phyloP scores from a whole-genome alignment of 2,113 vertebrate genomes.

The Toxotes chatareus region DNA sequence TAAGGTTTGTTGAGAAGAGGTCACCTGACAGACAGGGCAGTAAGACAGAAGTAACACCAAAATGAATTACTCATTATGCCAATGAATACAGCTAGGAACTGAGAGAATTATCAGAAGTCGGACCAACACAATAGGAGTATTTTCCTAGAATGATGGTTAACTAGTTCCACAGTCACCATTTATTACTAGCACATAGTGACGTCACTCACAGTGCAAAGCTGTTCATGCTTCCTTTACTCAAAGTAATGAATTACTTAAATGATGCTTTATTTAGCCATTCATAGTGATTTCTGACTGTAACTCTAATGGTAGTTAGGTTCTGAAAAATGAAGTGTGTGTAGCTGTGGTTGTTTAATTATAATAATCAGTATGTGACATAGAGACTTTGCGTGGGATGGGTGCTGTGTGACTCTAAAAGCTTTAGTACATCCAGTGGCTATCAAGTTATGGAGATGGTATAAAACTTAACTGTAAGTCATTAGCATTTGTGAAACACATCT shows the following conservation, averaged over 20 bases:
- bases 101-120: not conserved
- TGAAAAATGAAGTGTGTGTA: not conserved
- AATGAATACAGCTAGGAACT: not conserved
- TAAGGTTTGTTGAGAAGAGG: conserved; percentile 81
- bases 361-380: not conserved
- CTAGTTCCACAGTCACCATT: not conserved
- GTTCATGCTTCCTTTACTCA: not conserved
- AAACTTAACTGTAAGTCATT: too few species aligned
- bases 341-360: not conserved
- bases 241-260: too few species aligned
- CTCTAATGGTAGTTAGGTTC: not conserved
- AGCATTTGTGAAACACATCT: too few species aligned
- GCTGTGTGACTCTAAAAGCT: too few species aligned
- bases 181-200: not conserved
- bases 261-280: too few species aligned
- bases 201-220: conserved; percentile 4
- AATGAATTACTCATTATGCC: not conserved
- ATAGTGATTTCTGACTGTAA: too few species aligned
- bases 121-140: not conserved
- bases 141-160: not conserved
- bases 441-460: too few species aligned
- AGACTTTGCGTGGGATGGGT: too few species aligned
- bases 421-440: too few species aligned
- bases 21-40: conserved; percentile 78
- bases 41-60: not conserved